Evolutionary conservation across 1,140 invertebrate genomes (phyloP).

Genomic region (Homarus americanus): DNA sequence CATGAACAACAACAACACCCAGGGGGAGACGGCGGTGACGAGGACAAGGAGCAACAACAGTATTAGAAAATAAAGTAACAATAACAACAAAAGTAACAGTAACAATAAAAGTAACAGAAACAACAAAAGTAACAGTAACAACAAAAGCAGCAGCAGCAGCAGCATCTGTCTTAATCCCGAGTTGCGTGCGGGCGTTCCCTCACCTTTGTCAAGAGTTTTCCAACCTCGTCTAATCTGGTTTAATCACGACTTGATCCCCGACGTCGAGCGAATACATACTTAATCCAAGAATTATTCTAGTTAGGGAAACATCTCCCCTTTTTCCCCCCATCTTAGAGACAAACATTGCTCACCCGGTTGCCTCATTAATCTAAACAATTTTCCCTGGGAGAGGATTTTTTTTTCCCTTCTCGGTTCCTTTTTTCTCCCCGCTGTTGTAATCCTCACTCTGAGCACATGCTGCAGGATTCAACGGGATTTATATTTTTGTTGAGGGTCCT

Average conservation of each 20-base stretch:
- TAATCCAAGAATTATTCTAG: conserved; percentile 53
- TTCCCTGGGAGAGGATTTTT: conserved; percentile 1
- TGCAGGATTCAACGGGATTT: neutral
- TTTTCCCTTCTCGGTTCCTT: neutral
- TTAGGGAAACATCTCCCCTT: conserved; percentile 36
- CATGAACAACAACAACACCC: no score
- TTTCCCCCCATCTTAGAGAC: conserved; percentile 35
- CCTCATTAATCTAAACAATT: conserved; percentile 61
- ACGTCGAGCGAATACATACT: conserved; percentile 37
- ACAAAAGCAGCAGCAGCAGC: no score
- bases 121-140: neutral
- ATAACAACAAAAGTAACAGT: no score
- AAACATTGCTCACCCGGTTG: conserved; percentile 41
- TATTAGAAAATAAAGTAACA: neutral
- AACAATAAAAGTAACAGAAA: no score
- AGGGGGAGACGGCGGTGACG: no score
- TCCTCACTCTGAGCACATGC: conserved; percentile 40
- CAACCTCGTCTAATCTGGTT: conserved; percentile 1
- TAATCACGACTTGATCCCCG: conserved; percentile 15
- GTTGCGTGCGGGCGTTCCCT: neutral
- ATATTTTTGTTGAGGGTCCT: neutral
- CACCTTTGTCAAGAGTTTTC: conserved; percentile 32
- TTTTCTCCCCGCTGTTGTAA: conserved; percentile 29
- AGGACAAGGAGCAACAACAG: neutral
- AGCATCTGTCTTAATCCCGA: neutral